Evolutionary conservation across 2,797 vertebrate genomes (phyloP), one percentile per base, ranked within the genome.

Genomic region (Rhabdophis nuchalis): DNA sequence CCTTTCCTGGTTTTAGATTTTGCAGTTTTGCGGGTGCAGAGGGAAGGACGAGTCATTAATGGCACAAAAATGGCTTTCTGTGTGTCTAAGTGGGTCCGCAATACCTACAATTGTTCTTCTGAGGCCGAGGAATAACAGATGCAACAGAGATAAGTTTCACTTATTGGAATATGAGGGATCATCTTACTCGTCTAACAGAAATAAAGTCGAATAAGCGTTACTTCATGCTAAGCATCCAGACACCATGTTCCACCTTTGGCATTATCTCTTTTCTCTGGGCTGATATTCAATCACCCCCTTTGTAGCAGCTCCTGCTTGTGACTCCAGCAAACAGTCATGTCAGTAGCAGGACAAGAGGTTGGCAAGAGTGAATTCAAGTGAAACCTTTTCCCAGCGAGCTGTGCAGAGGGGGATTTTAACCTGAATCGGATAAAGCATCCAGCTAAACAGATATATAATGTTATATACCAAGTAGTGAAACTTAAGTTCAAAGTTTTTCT

Each of bases 151-250:
- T 85, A 87, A 92, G 88, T 18, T 90, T 86, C 56, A 72, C 27
- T 56, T 77, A 87, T 77, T 92, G 89, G 88, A 92, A 89, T 85
- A 56, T 52, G 58, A 46, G 29, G 53, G 82, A 86, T 90, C 91
- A 58, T 92, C 54, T 92, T 92, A 87, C 29, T 77, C 86, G 53
- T 58, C n/a, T 87, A 85, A 85, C 25, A n/a, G 25, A 27, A 89
- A 53, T 85, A 36, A 72, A 61, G 53, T 14, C 14, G n/a, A 56
- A 46, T 86, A 41, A 52, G 77, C n/a, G 29, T 52, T 87, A 36
- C 54, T 82, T 92, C 54, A 87, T 58, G 53, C 14, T 77, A 58
- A 77, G 23, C 64, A 41, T 92, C 77, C 85, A 90, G 86, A 53
- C 29, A 72, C 61, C n/a, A 16, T 27, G 56, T 77, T 90, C 85